Percentiles rank a stretch among this genome's conserved stretches.
Conservation (phyloP, 2,888 invertebrate species). For the Drosophila gaucha region DNA sequence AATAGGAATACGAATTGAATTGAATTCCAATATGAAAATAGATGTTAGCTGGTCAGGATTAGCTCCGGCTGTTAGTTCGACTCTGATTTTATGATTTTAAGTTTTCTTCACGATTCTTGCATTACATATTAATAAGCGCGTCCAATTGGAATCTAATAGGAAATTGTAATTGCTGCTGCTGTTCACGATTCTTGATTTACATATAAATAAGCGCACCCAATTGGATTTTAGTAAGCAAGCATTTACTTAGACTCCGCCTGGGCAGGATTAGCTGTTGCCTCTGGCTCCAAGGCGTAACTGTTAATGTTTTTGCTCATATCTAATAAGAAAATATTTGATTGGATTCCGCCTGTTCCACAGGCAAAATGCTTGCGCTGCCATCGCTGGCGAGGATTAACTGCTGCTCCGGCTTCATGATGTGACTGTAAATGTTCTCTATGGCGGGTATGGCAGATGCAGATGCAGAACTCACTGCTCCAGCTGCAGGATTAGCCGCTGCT, state of each 20-base stretch:
- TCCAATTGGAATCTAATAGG: conserved; percentile 7
- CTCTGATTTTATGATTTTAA: not conserved
- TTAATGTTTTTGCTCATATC: not conserved
- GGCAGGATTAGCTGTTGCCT: not conserved
- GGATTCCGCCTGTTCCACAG: conserved; percentile 23
- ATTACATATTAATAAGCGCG: conserved; percentile 28
- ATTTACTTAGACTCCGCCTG: no score
- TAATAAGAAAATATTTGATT: conserved; percentile 4
- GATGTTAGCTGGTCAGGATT: not conserved
- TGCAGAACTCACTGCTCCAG: not conserved
- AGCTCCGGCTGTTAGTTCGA: not conserved
- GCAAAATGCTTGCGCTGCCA: conserved; percentile 14
- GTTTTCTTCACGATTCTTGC: not conserved
- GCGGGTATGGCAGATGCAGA: conserved; percentile 56
- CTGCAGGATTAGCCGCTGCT: conserved; percentile 9
- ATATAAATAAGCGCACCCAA: conserved; percentile 14
- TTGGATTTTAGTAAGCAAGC: conserved; percentile 12
- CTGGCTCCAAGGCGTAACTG: not conserved
- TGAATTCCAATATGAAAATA: not conserved
- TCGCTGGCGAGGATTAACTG: conserved; percentile 28
- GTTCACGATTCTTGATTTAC: not conserved
- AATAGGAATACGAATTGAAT: not conserved
- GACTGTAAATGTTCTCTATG: conserved; percentile 73
- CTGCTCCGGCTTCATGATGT: conserved; percentile 50
- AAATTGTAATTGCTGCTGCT: no score